Evolutionary conservation across 2,888 invertebrate species (phyloP).

Genomic region (Epinotia nisella): DNA sequence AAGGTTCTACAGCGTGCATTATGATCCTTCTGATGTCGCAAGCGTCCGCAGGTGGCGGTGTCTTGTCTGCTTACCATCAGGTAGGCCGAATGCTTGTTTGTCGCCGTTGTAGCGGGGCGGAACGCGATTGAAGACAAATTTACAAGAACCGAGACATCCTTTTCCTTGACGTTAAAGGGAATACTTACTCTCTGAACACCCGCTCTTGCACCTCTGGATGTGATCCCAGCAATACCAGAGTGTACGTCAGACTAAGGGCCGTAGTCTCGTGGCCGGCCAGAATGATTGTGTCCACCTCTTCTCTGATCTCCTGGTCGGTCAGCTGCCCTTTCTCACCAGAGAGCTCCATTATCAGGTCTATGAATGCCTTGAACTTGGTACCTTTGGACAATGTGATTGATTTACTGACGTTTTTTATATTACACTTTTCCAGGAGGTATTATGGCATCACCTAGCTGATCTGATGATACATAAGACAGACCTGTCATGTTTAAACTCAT

Average conservation of each 20-base stretch:
- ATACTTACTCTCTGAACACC: slow-evolving; percentile 35
- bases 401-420: neutral
- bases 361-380: slow-evolving; percentile 19
- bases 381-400: neutral
- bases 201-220: slow-evolving; percentile 31
- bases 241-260: neutral
- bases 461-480: too few species aligned
- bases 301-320: slow-evolving; percentile 25
- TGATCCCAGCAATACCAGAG: slow-evolving; percentile 15
- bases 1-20: too few species aligned
- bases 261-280: slow-evolving; percentile 31
- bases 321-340: slow-evolving; percentile 12
- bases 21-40: too few species aligned
- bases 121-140: too few species aligned
- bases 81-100: neutral
- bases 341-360: slow-evolving; percentile 30
- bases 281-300: slow-evolving; percentile 29
- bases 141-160: too few species aligned
- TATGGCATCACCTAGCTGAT: too few species aligned
- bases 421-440: too few species aligned
- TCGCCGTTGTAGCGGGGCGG: too few species aligned
- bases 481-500: too few species aligned
- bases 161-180: too few species aligned
- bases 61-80: too few species aligned
- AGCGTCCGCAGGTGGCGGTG: too few species aligned